Conservation (phyloP, 2,888 invertebrate species). For the Andrena bucephala region DNA sequence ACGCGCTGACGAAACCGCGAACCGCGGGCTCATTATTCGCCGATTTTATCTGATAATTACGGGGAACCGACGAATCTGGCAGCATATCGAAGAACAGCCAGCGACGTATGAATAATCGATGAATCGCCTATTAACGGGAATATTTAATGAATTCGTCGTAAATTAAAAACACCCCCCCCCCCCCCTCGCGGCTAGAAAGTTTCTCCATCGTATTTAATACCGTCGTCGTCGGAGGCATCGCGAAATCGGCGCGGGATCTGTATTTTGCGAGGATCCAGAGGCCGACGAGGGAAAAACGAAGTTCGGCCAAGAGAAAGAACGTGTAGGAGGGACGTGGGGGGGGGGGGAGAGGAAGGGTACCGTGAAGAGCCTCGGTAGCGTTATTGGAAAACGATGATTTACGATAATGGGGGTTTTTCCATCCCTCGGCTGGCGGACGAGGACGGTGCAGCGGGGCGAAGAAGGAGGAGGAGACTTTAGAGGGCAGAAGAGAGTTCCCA, state of each 20-base stretch:
- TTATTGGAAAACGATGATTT: constrained; percentile 88
- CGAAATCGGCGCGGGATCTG: constrained; percentile 37
- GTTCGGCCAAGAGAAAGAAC: constrained; percentile 35
- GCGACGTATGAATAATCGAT: constrained; percentile 26
- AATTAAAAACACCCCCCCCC: constrained; percentile 25
- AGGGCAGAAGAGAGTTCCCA: constrained; percentile 63
- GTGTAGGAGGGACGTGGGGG: constrained; percentile 39
- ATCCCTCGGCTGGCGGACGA: constrained; percentile 56
- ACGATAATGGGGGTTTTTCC: constrained; percentile 86
- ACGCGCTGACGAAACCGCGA: constrained; percentile 25
- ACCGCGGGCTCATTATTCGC: background rate
- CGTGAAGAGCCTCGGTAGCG: constrained; percentile 83
- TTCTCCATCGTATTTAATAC: constrained; percentile 47
- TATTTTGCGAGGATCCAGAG: constrained; percentile 24
- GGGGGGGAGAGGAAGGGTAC: constrained; percentile 58
- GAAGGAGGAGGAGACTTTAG: constrained; percentile 59
- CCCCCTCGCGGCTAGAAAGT: constrained; percentile 1
- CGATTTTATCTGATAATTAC: constrained; percentile 31
- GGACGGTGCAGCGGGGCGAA: constrained; percentile 47
- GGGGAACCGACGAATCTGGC: background rate
- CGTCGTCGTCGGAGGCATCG: constrained; percentile 21
- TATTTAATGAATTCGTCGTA: constrained; percentile 38
- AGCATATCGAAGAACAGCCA: background rate
- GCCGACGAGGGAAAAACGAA: constrained; percentile 46
- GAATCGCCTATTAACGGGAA: constrained; percentile 26